Evolutionary conservation across 2,797 vertebrate species (phyloP), one percentile per base, ranked within the genome.

Genomic region (Gephyroberyx darwinii): DNA sequence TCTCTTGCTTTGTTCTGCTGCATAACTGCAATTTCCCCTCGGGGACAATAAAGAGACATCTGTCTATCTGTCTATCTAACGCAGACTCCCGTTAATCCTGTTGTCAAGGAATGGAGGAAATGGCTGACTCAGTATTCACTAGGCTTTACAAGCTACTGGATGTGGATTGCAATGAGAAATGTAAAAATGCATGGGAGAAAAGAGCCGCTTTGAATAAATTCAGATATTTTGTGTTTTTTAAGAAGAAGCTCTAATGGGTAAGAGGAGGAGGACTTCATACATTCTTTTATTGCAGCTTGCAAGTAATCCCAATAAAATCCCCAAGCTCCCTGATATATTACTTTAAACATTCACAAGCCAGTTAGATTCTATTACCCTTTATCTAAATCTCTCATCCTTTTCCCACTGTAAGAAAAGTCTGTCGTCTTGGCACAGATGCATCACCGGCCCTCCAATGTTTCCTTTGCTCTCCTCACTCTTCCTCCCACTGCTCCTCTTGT

Each of bases 401-500:
- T 16, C 50, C n/a, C 80, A 53, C 56, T 58, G 5, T 59, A 41
- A 63, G 16, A 69, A 22, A 37, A 37, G 54, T 73, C 31, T 67
- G 41, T 65, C 37, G 39, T 56, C 22, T 67, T 83, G 78, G 74
- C 66, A 2, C 58, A 22, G 30, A 8, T 4, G 20, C 61, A 51
- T 41, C 13, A 17, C 1, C 20, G 8, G 62, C 59, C 54, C 65
- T 65, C 50, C 58, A 53, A 47, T 6, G 47, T 72, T 73, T 71
- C 58, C 26, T n/a, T 60, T 45, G 22, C 26, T n/a, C 51, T 35
- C 59, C 30, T 56, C 67, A 8, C 19, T 65, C 47, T 26, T 51
- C 3, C 26, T 50, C 74, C 65, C 26, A 63, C 69, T 41, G 17
- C 33, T 65, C 50, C 59, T 6, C 26, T 33, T 14, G 26, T 39